Base-by-base conservation (phyloP, 2,113 vertebrate species). In the Hyaena hyaena region DNA sequence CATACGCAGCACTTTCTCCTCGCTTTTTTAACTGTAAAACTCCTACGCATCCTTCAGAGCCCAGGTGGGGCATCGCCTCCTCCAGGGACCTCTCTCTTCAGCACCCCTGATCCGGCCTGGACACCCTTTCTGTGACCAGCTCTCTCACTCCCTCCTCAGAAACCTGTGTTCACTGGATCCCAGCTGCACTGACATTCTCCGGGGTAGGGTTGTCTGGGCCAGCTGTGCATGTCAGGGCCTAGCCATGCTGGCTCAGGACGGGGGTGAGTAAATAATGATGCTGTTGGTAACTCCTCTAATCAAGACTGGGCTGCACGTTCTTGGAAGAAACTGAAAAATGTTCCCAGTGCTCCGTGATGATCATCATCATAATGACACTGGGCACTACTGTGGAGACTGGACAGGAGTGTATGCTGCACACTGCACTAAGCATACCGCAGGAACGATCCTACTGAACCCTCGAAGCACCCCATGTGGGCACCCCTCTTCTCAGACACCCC, bases 301-400 rank as follows among this genome's bases (percentile, higher is more conserved):
- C 39, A 39, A 80, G 50, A 66, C 28, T 7, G 24, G 53, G 71
- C 50, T 4, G 8, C n/a, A 28, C 14, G 1, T 6, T 50, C 33
- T 71, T 28, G n/a, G 63, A 35, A 33, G 77, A n/a, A 35, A 19
- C 16, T 0, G 5, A 35, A 50, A 50, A 19, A 16, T 1, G 2
- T 1, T 1, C 73, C 26, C 7, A n/a, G 4, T 0, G 55, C 7
- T n/a, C 26, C 4, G 12, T 21, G 16, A n/a, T 5, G 4, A 5
- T 6, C 33, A 26, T 16, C 1, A 19, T 26, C n/a, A 3, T 3
- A 2, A 19, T 3, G 3, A 14, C 14, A 7, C 7, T 19, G 50
- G 43, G 53, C 9, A 39, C 2, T 12, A 21, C 80, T 12, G 39
- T 2, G 35, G 35, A 68, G 66, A 23, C 15, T 3, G 6, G 0